These are phyloP conservation scores for Urocyon cinereoargenteus DNA, from an alignment of 2,797 vertebrate genomes.

Conservation along the genomic window DNA sequence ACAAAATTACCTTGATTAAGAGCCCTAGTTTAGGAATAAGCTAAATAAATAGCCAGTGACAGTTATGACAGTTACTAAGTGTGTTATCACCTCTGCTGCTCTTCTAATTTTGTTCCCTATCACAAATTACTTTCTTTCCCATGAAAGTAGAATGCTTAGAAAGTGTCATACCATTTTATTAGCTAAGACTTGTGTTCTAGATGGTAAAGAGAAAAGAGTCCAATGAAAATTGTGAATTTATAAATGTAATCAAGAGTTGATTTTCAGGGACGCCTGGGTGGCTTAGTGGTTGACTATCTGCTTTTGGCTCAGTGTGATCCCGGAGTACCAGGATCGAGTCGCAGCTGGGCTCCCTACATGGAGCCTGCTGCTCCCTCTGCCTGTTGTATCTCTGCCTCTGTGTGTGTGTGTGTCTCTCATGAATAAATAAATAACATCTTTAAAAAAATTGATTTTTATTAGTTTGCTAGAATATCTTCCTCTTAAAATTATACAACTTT, in stretches of 20 bases:
- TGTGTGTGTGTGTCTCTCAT: no score
- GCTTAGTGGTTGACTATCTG: no score
- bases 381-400: no score
- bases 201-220: background rate
- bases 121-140: background rate
- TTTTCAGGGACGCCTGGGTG: background rate
- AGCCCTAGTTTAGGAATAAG: background rate
- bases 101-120: background rate
- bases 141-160: background rate
- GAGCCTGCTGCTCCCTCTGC: no score
- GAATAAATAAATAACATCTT: no score
- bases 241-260: background rate
- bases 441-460: background rate
- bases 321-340: no score
- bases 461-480: background rate
- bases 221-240: background rate
- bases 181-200: background rate
- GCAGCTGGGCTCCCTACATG: no score
- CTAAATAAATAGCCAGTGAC: background rate
- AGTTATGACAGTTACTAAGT: background rate
- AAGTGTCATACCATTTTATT: background rate
- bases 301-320: no score
- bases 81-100: background rate
- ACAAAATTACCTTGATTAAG: background rate
- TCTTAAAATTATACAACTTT: background rate